Conservation (phyloP, 23 tunicate genomes). For the Ascidia mentula region DNA sequence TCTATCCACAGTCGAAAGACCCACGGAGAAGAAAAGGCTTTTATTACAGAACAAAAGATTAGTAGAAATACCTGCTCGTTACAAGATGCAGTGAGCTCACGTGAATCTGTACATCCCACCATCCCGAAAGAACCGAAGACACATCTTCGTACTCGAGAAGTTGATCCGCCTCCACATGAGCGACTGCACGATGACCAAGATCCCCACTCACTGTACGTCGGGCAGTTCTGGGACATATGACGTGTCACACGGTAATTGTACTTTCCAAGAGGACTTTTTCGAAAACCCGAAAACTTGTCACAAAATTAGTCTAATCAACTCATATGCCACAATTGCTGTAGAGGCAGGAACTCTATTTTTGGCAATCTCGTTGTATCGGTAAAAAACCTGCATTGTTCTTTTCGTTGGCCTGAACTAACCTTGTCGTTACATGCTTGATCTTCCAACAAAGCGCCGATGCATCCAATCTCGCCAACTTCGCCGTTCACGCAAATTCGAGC, state of each 20-base stretch:
- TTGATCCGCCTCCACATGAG: slow-evolving; percentile 74
- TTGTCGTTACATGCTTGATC: slow-evolving; percentile 39
- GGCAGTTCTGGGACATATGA: slow-evolving; percentile 22
- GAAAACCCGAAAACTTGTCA: too few relatives aligned
- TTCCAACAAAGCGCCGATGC: slow-evolving; percentile 40
- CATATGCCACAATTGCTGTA: too few relatives aligned
- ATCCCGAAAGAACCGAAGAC: slow-evolving; percentile 32
- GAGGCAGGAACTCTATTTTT: too few relatives aligned
- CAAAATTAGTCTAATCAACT: too few relatives aligned
- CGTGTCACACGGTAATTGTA: too few relatives aligned
- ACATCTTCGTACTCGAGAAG: slow-evolving; percentile 30
- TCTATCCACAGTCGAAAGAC: neutral
- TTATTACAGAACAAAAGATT: neutral
- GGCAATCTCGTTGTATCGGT: too few relatives aligned
- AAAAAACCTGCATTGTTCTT: too few relatives aligned
- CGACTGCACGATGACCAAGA: slow-evolving; percentile 48
- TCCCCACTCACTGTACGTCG: slow-evolving; percentile 63
- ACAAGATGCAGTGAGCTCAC: neutral
- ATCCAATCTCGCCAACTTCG: slow-evolving; percentile 16
- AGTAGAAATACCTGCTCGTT: slow-evolving; percentile 39
- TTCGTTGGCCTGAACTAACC: too few relatives aligned
- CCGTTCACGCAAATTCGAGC: slow-evolving; percentile 25
- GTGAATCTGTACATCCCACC: slow-evolving; percentile 33
- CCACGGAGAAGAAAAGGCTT: neutral
- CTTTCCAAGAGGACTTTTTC: too few relatives aligned